Evolutionary conservation across 2,797 vertebrate genomes (phyloP).

Genomic region (Lindbergichthys nudifrons): DNA sequence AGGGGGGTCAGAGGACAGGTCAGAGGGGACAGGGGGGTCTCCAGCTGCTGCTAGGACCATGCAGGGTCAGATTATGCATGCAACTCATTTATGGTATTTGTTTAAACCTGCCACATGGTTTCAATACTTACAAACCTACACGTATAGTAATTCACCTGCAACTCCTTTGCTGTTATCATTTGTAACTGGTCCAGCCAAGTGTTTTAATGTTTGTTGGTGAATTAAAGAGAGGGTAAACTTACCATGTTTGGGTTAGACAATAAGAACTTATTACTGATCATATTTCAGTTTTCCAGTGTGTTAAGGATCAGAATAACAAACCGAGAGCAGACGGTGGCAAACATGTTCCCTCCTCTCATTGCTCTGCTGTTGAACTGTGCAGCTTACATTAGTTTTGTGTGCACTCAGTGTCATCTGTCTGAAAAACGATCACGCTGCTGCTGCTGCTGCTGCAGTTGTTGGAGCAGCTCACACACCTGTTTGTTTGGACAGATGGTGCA

Average conservation of each 20-base stretch:
- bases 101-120: not conserved
- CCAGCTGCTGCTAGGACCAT: not conserved
- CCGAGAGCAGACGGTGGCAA: not conserved
- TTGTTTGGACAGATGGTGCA: slow-evolving; percentile 55
- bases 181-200: not conserved
- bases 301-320: not conserved
- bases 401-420: not conserved
- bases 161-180: too few relatives aligned
- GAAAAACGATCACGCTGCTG: slow-evolving; percentile 11
- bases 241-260: not conserved
- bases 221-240: not conserved
- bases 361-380: not conserved
- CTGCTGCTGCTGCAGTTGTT: slow-evolving; percentile 48
- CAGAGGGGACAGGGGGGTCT: slow-evolving; percentile 3
- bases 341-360: not conserved
- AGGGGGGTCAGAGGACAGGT: slow-evolving; percentile 15
- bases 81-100: slow-evolving; percentile 5
- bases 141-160: not conserved
- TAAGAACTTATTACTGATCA: not conserved
- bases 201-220: not conserved
- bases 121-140: not conserved
- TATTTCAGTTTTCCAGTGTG: not conserved
- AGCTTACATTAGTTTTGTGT: not conserved
- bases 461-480: slow-evolving; percentile 57
- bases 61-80: not conserved